phyloP scores from a whole-genome alignment of 2,113 vertebrate genomes.

The Epinephelus cyanopodus region DNA sequence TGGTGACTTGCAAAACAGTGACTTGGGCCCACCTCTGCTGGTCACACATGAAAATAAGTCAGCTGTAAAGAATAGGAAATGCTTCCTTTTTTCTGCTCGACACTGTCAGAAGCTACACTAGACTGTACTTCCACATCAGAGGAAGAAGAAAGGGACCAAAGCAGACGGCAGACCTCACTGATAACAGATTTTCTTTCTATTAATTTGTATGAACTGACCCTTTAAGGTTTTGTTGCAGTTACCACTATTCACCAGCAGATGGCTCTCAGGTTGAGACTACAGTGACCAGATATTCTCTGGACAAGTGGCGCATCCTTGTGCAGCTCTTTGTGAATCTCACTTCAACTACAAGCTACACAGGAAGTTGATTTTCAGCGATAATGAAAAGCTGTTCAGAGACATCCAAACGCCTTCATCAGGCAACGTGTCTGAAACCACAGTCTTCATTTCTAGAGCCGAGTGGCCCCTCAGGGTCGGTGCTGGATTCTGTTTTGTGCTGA shows the following conservation, averaged over 20 bases:
- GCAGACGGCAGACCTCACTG: not conserved
- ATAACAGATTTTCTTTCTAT: not conserved
- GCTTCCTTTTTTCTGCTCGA: no score
- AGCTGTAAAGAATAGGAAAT: no score
- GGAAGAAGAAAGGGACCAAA: no score
- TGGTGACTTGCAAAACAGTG: no score
- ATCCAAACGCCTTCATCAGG: not conserved
- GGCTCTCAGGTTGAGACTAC: not conserved
- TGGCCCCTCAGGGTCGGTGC: not conserved
- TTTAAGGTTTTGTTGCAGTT: not conserved
- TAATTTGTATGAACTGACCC: not conserved
- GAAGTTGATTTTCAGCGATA: not conserved
- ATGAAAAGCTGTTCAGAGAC: not conserved
- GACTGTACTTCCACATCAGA: no score
- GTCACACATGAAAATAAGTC: no score
- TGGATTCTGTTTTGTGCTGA: not conserved
- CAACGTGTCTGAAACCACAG: not conserved
- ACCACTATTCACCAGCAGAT: conserved; percentile 4
- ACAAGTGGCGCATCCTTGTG: not conserved
- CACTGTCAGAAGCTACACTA: no score
- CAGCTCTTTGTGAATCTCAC: not conserved
- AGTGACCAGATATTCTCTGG: not conserved
- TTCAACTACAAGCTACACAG: no score
- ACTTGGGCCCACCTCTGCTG: no score
- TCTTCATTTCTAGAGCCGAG: not conserved